Conservation (phyloP, 2,113 vertebrate species). For the Toxotes jaculatrix region DNA sequence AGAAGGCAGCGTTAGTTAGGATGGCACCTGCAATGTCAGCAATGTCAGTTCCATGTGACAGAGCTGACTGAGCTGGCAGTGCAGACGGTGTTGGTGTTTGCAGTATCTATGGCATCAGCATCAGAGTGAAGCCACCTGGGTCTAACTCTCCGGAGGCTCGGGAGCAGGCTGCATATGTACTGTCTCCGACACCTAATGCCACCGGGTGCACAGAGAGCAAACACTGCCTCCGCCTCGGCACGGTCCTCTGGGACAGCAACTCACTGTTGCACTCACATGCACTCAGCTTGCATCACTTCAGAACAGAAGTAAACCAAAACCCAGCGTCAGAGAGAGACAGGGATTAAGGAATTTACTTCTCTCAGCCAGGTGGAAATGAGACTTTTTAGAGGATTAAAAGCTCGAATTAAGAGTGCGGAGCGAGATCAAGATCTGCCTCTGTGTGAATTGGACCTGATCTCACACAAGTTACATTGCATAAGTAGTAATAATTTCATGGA, state of each 20-base stretch:
- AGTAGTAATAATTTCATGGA: slow-evolving; percentile 23
- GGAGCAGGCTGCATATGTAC: slow-evolving; percentile 87
- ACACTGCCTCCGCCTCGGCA: slow-evolving; percentile 69
- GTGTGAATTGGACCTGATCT: slow-evolving; percentile 50
- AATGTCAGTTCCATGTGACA: slow-evolving; percentile 38
- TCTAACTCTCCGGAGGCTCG: slow-evolving; percentile 88
- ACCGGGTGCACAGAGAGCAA: slow-evolving; percentile 85
- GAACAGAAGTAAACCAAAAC: slow-evolving; percentile 69
- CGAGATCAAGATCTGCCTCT: slow-evolving; percentile 48
- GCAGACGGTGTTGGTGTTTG: slow-evolving; percentile 45
- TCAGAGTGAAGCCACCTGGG: slow-evolving; percentile 85
- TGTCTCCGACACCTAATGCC: slow-evolving; percentile 91
- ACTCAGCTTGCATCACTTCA: slow-evolving; percentile 83
- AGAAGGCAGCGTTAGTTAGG: neutral
- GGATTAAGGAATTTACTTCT: slow-evolving; percentile 77
- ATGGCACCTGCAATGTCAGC: slow-evolving; percentile 54
- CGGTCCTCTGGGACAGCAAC: slow-evolving; percentile 68
- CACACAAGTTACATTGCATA: slow-evolving; percentile 36
- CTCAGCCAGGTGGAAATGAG: slow-evolving; percentile 69
- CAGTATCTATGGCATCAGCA: slow-evolving; percentile 69
- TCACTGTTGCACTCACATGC: slow-evolving; percentile 79
- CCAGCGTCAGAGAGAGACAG: slow-evolving; percentile 66
- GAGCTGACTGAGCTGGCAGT: slow-evolving; percentile 47
- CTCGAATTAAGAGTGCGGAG: slow-evolving; percentile 42
- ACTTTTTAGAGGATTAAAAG: slow-evolving; percentile 73